A percentile compares a stretch with the other conserved stretches of the same genome.
These are phyloP conservation scores for Lobophora halterata DNA, from an alignment of 2,888 invertebrate species.

Conservation along the genomic window DNA sequence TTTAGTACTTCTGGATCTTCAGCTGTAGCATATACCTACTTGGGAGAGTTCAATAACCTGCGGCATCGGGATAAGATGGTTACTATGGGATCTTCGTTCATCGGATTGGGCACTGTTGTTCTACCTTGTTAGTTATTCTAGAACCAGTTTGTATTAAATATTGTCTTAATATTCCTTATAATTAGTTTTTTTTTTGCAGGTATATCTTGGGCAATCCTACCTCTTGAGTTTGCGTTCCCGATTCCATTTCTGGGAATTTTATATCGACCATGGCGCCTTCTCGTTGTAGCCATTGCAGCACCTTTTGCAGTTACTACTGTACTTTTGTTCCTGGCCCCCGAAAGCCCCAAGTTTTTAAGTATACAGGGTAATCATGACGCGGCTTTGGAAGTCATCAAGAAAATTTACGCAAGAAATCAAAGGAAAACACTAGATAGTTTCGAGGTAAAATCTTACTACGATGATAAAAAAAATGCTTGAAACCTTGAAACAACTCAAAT, in stretches of 20 bases:
- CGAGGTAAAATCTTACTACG: slow-evolving; percentile 46
- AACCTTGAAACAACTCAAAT: too few relatives aligned
- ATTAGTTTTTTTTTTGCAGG: too few relatives aligned
- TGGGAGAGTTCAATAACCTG: slow-evolving; percentile 80
- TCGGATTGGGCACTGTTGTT: slow-evolving; percentile 76
- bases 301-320: slow-evolving; percentile 83
- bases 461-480: too few relatives aligned
- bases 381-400: slow-evolving; percentile 75
- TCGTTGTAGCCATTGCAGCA: slow-evolving; percentile 83
- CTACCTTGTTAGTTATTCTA: slow-evolving; percentile 76
- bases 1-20: slow-evolving; percentile 70
- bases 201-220: slow-evolving; percentile 85
- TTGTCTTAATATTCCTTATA: too few relatives aligned
- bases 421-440: slow-evolving; percentile 50
- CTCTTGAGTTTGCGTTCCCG: slow-evolving; percentile 70
- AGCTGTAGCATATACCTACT: slow-evolving; percentile 80
- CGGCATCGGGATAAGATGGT: slow-evolving; percentile 74
- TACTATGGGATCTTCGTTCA: slow-evolving; percentile 71
- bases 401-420: slow-evolving; percentile 60
- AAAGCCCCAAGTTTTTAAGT: slow-evolving; percentile 89
- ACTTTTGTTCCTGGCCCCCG: slow-evolving; percentile 83
- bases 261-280: slow-evolving; percentile 88
- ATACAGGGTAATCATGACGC: slow-evolving; percentile 81
- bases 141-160: too few relatives aligned
- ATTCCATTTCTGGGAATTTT: slow-evolving; percentile 73